phyloP scores from a whole-genome alignment of 2,888 invertebrate genomes.

The Steromphala cineraria region DNA sequence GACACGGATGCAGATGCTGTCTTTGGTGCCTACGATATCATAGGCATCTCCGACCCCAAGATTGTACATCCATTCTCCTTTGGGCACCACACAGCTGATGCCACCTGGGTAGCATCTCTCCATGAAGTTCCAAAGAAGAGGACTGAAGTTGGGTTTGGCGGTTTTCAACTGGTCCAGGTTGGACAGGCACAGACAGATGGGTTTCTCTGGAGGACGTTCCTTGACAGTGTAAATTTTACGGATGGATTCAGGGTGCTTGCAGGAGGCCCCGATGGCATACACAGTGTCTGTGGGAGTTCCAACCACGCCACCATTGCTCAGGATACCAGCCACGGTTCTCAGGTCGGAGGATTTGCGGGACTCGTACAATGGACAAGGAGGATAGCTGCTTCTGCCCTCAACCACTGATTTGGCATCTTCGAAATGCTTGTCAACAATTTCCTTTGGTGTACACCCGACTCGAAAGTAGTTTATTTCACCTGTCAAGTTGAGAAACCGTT shows the following conservation, averaged over 20 bases:
- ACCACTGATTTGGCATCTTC: slow-evolving; percentile 13
- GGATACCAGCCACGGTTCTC: slow-evolving; percentile 38
- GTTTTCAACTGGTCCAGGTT: slow-evolving; percentile 50
- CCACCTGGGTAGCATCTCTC: slow-evolving; percentile 54
- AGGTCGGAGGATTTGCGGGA: slow-evolving; percentile 48
- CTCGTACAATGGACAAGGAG: slow-evolving; percentile 45
- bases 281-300: slow-evolving; percentile 62
- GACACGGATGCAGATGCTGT: slow-evolving; percentile 54
- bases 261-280: slow-evolving; percentile 55
- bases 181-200: slow-evolving; percentile 58
- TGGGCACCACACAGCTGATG: slow-evolving; percentile 57
- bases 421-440: slow-evolving; percentile 6
- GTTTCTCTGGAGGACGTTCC: slow-evolving; percentile 56
- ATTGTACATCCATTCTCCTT: slow-evolving; percentile 50
- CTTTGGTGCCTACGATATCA: slow-evolving; percentile 47
- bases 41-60: slow-evolving; percentile 44
- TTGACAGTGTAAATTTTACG: slow-evolving; percentile 53
- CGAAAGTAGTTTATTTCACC: slow-evolving; percentile 20
- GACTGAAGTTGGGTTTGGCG: slow-evolving; percentile 48
- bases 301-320: slow-evolving; percentile 50
- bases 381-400: background rate
- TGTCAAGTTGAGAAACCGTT: background rate
- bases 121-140: slow-evolving; percentile 55
- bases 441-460: slow-evolving; percentile 12
- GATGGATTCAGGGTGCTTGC: slow-evolving; percentile 51